Evolutionary conservation across 2,888 invertebrate species (phyloP), one percentile per base, ranked within the genome.

Genomic region (Helicoverpa assulta): DNA sequence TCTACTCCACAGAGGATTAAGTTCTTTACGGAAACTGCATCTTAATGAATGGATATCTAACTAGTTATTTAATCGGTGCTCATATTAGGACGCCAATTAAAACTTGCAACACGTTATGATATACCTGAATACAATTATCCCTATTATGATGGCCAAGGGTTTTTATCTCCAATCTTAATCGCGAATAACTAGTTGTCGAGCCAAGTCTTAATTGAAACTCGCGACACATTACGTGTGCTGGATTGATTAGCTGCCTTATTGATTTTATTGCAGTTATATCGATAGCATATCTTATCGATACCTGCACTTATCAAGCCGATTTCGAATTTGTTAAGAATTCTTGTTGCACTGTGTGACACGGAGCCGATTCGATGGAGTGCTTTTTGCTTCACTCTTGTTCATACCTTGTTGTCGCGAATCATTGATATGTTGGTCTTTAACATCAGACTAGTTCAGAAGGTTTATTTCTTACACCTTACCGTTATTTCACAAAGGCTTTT

Each of bases 151-250:
- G 71, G 68, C 62, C 59, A 54, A 69, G 29, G 52, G 60, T 78
- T 82, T 82, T 82, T 82, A 82, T 82, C 81, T 73, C 4, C 26
- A 58, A 73, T 82, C 67, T 78, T 62, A 79, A 75, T 71, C 67
- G 70, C 58, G 12, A 71, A 80, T 67, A 81, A 70, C 76, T 70
- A 70, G 80, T 73, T 75, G 61, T 62, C 62, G 67, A 70, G 73
- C 65, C 75, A 76, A 69, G 73, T 81, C 73, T 74, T 83, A 82
- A 82, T 82, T 82, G 81, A 78, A 70, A 66, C 71, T 73, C 71
- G 80, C 76, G 67, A 78, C 81, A 81, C 64, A 72, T 81, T 67
- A 82, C 67, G 76, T 78, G 76, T 80, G 70, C 81, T 33, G 64
- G 73, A 81, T 81, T 78, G 80, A 82, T 80, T 73, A 80, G 67